Base-by-base conservation (phyloP, 1,140 invertebrate species). In the Anagrus nilaparvatae region DNA sequence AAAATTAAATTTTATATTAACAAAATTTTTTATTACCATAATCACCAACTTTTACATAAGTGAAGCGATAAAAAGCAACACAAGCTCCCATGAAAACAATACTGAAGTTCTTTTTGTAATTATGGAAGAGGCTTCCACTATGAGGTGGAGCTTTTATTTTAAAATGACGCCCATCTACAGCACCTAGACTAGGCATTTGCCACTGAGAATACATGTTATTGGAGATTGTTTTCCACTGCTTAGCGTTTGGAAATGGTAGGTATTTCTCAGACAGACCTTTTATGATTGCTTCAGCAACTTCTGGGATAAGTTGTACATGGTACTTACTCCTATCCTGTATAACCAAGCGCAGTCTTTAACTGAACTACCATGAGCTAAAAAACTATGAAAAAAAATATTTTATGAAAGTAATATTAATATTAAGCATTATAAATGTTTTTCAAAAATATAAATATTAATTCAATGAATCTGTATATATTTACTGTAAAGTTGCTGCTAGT, bases 51-150 rank as follows among this genome's bases (percentile, higher is more conserved):
- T 66, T 60, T 23, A 67, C 49, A 9, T 47, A 42, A 14, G 51
- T 50, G 47, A 69, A 67, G 30, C 46, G 46, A 46, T 61, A 63
- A 43, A 61, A 49, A 23, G 57, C 50, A 58, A 65, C 61, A 28
- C 34, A 53, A 5, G 61, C 43, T 9, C 54, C 69, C 44, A 67
- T 50, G 14, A 70, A 44, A 18, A 67, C 59, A 14, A 68, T 58
- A 16, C 52, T 61, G 45, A 61, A 69, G 44, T 48, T 61, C 19
- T 54, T 44, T 47, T 72, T 71, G 44, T 71, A 69, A 49, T 72
- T 72, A 38, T 51, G 63, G 55, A 52, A 70, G 18, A 50, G 44
- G 2, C 59, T 61, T 21, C 65, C 64, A 40, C 50, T 51, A 40
- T 60, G 45, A 8, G 33, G 9, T 18, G 61, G 65, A 40, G 50